Evolutionary conservation across 2,113 vertebrate genomes (phyloP).

Genomic region (Sakesphorus luctuosus): DNA sequence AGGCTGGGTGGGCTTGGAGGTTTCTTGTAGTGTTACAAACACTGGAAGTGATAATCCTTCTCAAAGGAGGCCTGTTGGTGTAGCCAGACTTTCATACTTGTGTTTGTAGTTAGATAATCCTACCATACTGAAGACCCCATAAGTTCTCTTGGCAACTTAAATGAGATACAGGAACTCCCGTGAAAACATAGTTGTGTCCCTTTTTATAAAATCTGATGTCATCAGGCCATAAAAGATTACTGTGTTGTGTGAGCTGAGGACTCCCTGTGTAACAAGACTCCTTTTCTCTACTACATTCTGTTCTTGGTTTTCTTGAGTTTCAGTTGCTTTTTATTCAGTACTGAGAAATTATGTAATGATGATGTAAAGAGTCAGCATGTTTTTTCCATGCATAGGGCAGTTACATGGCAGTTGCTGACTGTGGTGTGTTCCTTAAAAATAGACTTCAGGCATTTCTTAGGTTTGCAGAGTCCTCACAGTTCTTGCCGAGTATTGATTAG

Average conservation of each 20-base stretch:
- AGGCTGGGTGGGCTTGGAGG: background rate
- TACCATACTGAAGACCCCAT: fast-evolving
- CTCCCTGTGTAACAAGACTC: background rate
- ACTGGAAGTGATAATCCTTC: background rate
- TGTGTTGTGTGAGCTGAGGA: background rate
- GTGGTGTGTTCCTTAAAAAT: fast-evolving
- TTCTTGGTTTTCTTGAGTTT: background rate
- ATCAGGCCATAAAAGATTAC: background rate
- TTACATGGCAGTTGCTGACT: background rate
- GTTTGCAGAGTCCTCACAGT: background rate
- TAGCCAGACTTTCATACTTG: background rate
- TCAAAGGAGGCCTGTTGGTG: background rate
- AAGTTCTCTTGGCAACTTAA: background rate
- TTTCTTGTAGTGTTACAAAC: background rate
- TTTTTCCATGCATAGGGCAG: background rate
- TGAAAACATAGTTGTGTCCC: background rate
- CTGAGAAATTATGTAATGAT: background rate
- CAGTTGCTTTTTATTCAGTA: background rate
- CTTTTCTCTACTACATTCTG: background rate
- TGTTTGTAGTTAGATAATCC: background rate
- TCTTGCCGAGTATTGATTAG: background rate
- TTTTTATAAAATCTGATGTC: background rate
- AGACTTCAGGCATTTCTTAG: background rate
- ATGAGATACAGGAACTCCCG: background rate
- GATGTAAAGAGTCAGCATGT: background rate